Percentiles rank a stretch among this genome's conserved stretches.
Conservation (phyloP, 2,113 vertebrate species). For the Corythoichthys haematopterus region DNA sequence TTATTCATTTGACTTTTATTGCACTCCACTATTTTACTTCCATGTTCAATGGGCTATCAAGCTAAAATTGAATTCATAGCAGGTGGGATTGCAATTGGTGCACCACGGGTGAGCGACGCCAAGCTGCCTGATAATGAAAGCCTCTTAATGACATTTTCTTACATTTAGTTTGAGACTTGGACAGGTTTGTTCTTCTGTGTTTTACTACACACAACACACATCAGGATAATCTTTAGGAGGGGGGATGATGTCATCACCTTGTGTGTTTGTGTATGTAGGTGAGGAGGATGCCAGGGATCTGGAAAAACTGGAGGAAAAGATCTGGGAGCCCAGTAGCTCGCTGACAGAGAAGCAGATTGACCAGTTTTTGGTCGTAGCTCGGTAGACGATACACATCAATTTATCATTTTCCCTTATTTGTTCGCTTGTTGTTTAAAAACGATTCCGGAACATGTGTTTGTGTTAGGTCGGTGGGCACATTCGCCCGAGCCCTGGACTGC, state of each 20-base stretch:
- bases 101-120: constrained; percentile 16
- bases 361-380: constrained; percentile 96
- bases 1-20: constrained; percentile 5
- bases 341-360: constrained; percentile 95
- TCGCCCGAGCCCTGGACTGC: constrained; percentile 78
- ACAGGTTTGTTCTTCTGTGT: constrained; percentile 24
- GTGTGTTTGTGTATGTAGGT: constrained; percentile 58
- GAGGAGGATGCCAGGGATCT: constrained; percentile 88
- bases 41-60: constrained; percentile 7
- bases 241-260: background rate
- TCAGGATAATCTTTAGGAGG: constrained; percentile 6
- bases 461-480: constrained; percentile 75
- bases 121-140: constrained; percentile 47
- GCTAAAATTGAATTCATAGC: constrained; percentile 40
- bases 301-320: constrained; percentile 88
- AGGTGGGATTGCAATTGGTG: constrained; percentile 40
- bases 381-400: constrained; percentile 63
- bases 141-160: constrained; percentile 40
- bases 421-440: background rate
- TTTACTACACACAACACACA: constrained; percentile 26
- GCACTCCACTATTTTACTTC: constrained; percentile 11
- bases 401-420: background rate
- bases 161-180: constrained; percentile 25
- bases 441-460: background rate
- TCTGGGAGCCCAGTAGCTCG: constrained; percentile 88